Percentiles rank a stretch among this genome's conserved stretches.
These are phyloP conservation scores for Argyrosomus japonicus DNA, from an alignment of 2,113 vertebrate species.

Conservation along the genomic window DNA sequence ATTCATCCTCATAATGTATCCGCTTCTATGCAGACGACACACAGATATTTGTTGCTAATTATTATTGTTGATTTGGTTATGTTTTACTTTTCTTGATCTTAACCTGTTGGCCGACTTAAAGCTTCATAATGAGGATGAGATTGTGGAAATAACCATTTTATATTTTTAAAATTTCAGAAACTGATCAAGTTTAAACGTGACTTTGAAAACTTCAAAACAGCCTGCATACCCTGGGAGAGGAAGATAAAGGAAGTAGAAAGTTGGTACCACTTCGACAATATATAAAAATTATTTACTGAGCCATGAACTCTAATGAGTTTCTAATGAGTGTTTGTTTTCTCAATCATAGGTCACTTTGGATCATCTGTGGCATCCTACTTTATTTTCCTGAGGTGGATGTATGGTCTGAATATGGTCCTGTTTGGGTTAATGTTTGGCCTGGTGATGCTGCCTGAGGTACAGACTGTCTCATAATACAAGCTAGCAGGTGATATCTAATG, in stretches of 20 bases:
- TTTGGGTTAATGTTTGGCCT: constrained; percentile 97
- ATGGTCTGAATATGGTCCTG: constrained; percentile 95
- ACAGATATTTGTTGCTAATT: too few species aligned
- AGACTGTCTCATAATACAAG: background rate
- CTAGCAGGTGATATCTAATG: background rate
- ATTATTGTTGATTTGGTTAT: too few species aligned
- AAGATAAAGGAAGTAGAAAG: constrained; percentile 99
- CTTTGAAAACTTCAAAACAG: constrained; percentile 98
- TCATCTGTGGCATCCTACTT: constrained; percentile 98
- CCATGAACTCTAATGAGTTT: background rate
- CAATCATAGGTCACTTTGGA: constrained; percentile 93
- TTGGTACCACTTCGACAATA: constrained; percentile 78
- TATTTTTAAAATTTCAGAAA: constrained; percentile 86
- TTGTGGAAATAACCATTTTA: constrained; percentile 3
- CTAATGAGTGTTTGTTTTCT: background rate
- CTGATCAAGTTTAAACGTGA: constrained; percentile 97
- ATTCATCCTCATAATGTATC: too few species aligned
- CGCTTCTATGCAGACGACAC: too few species aligned
- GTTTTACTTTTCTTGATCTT: too few species aligned
- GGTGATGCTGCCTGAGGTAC: constrained; percentile 96
- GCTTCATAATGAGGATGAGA: background rate
- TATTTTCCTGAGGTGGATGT: constrained; percentile 99
- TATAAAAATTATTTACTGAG: background rate
- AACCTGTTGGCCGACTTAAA: background rate
- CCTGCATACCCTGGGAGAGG: constrained; percentile 98